These are phyloP conservation scores for Andrena camellia DNA, from an alignment of 2,888 invertebrate genomes.

Conservation along the genomic window DNA sequence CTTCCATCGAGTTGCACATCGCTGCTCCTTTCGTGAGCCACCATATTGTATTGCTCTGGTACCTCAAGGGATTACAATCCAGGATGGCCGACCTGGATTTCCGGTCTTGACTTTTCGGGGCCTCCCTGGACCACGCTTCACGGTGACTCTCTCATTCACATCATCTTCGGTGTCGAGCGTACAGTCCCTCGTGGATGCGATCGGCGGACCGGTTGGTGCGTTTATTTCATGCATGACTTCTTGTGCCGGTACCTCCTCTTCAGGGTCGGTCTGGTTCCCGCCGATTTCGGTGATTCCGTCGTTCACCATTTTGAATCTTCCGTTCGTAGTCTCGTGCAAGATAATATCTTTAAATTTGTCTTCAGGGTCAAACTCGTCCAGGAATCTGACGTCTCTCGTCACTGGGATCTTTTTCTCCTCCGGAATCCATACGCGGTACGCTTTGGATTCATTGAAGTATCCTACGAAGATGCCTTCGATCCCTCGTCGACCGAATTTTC, in stretches of 20 bases:
- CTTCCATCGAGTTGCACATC: too few species aligned
- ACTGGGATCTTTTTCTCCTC: not conserved
- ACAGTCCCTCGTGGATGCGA: not conserved
- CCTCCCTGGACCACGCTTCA: not conserved
- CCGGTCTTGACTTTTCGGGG: not conserved
- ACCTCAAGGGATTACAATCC: too few species aligned
- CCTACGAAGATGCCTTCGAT: not conserved
- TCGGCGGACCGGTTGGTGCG: not conserved
- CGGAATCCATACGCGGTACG: conserved; percentile 8
- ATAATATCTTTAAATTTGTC: not conserved
- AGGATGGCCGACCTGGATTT: not conserved
- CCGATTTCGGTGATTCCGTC: not conserved
- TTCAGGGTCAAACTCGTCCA: too few species aligned
- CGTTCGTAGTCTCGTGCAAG: not conserved
- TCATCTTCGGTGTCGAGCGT: not conserved
- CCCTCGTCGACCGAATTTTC: not conserved
- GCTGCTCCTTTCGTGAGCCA: too few species aligned
- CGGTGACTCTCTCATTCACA: not conserved
- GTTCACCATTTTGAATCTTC: not conserved
- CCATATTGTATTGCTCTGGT: not conserved
- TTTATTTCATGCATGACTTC: not conserved
- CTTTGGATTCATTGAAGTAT: conserved; percentile 2
- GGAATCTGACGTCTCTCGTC: not conserved
- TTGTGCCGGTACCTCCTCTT: not conserved
- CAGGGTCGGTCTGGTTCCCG: not conserved